Evolutionary conservation across 2,113 vertebrate species (phyloP).

Genomic region (Rostratula benghalensis): DNA sequence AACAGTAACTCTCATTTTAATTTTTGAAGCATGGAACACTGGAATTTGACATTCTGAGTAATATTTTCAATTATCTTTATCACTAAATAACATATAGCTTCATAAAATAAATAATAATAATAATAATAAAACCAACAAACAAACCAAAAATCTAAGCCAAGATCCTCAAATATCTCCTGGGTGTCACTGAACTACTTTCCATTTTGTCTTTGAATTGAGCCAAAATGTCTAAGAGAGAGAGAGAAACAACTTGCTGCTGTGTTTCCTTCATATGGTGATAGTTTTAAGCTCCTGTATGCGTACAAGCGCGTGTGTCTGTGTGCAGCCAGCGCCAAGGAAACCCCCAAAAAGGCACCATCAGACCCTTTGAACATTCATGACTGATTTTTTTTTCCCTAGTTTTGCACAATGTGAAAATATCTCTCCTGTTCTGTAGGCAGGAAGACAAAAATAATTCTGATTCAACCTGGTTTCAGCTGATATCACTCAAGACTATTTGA

Average conservation of each 20-base stretch:
- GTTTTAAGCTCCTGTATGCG: background rate
- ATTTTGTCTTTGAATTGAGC: background rate
- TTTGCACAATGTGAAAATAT: background rate
- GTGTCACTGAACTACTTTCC: background rate
- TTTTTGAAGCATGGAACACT: background rate
- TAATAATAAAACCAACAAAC: background rate
- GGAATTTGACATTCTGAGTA: background rate
- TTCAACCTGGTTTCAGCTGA: background rate
- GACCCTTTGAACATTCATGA: background rate
- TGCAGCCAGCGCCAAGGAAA: background rate
- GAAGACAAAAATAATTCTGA: background rate
- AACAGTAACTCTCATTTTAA: background rate
- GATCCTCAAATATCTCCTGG: background rate
- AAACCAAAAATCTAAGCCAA: background rate
- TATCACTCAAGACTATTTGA: background rate
- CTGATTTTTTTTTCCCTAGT: background rate
- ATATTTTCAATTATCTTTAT: background rate
- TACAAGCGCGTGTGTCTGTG: background rate
- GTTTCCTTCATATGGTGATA: background rate
- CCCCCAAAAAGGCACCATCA: background rate
- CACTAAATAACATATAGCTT: background rate
- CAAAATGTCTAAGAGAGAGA: background rate
- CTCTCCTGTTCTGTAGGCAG: background rate
- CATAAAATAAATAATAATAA: background rate
- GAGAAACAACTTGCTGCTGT: background rate